A percentile compares a stretch with the other conserved stretches of the same genome.
Conservation (phyloP, 2,888 invertebrate species). For the Zhengitettix transpicula region DNA sequence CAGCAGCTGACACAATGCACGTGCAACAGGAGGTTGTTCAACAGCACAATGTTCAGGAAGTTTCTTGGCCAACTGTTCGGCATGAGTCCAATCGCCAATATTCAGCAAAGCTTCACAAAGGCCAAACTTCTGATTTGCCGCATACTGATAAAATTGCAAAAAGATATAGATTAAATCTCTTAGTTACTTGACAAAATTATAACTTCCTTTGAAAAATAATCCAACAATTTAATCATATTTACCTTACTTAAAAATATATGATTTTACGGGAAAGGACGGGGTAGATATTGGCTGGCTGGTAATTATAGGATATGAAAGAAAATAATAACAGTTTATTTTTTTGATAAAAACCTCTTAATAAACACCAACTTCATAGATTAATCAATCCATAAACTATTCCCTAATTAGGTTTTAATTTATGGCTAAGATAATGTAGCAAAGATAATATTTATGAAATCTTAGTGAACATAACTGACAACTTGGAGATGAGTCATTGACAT, state of each 20-base stretch:
- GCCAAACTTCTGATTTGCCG: slow-evolving; percentile 82
- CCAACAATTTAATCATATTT: neutral
- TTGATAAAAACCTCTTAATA: neutral
- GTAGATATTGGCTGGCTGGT: neutral
- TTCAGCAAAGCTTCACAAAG: slow-evolving; percentile 75
- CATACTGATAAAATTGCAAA: slow-evolving; percentile 23
- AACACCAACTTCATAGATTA: no score
- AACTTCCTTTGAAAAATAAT: neutral
- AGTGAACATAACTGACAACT: no score
- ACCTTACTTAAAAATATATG: neutral
- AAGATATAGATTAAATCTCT: slow-evolving; percentile 16
- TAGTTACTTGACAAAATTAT: no score
- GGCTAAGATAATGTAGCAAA: no score
- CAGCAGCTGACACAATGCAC: slow-evolving; percentile 60
- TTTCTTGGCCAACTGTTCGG: slow-evolving; percentile 58
- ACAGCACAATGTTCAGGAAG: slow-evolving; percentile 68
- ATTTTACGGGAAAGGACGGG: neutral
- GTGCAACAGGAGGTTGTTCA: slow-evolving; percentile 60
- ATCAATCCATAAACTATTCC: no score
- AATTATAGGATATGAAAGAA: neutral
- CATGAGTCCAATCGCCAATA: slow-evolving; percentile 83
- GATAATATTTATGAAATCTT: no score
- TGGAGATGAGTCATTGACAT: no score
- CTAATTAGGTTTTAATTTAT: no score
- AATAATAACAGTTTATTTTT: neutral